phyloP scores from a whole-genome alignment of 2,113 vertebrate species.

The Hydrolagus affinis region DNA sequence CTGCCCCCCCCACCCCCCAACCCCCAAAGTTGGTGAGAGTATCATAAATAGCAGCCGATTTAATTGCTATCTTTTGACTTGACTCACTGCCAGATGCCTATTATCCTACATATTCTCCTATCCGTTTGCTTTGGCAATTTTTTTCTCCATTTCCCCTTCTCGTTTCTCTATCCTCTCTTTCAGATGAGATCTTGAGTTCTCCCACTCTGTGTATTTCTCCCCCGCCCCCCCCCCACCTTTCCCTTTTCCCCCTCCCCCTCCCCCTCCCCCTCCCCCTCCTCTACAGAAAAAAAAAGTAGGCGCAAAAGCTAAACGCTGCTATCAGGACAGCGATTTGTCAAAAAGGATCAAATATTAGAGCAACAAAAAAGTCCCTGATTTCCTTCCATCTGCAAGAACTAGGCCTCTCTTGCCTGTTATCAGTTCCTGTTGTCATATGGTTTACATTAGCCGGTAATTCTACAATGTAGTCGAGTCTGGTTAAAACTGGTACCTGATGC shows the following conservation, averaged over 20 bases:
- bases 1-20: too few species aligned
- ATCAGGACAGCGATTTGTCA: constrained; percentile 16
- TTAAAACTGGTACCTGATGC: neutral
- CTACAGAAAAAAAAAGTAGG: neutral
- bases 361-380: constrained; percentile 10
- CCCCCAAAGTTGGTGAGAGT: too few species aligned
- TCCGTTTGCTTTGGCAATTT: too few species aligned
- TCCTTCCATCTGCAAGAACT: constrained; percentile 4
- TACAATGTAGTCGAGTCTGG: constrained; percentile 29
- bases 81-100: constrained; percentile 7
- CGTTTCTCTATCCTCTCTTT: neutral
- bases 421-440: constrained; percentile 21
- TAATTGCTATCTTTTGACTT: neutral
- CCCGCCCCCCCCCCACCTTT: too few species aligned
- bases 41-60: neutral
- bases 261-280: too few species aligned
- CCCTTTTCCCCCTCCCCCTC: too few species aligned
- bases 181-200: neutral
- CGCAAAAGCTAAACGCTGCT: neutral
- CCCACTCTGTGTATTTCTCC: too few species aligned
- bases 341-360: constrained; percentile 23
- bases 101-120: neutral
- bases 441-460: constrained; percentile 10
- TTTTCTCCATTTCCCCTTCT: neutral
- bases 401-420: constrained; percentile 2